phyloP scores from a whole-genome alignment of 35 echinoderm and acorn worm genomes.

The Hemicentrotus pulcherrimus region DNA sequence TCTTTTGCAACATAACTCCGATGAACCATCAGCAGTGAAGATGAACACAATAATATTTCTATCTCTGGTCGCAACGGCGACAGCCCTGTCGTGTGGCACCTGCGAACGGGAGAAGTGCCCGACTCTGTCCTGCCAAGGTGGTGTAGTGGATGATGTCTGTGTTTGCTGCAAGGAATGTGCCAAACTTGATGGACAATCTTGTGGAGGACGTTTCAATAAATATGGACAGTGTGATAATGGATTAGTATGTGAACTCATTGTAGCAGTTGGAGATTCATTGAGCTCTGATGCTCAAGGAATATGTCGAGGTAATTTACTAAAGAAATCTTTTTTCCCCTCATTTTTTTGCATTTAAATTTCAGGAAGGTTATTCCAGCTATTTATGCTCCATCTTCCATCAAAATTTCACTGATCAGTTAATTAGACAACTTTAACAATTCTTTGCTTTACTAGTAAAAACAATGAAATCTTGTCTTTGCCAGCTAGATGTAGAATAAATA shows the following conservation, averaged over 20 bases:
- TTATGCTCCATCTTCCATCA: too few species aligned
- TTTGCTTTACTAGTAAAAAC: too few species aligned
- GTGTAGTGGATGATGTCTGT: constrained; percentile 64
- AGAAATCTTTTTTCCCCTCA: too few species aligned
- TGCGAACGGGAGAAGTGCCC: constrained; percentile 61
- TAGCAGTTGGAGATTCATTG: constrained; percentile 52
- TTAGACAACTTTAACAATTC: too few species aligned
- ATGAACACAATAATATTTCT: constrained; percentile 25
- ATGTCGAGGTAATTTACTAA: constrained; percentile 45
- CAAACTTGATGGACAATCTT: constrained; percentile 71
- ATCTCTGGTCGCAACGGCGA: background rate
- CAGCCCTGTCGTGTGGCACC: constrained; percentile 59
- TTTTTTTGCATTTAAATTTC: too few species aligned
- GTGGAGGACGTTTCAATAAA: constrained; percentile 67
- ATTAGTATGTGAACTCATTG: constrained; percentile 61
- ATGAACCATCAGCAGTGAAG: background rate
- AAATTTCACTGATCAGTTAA: too few species aligned
- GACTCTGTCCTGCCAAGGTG: constrained; percentile 59
- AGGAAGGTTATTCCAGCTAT: too few species aligned
- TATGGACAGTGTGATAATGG: constrained; percentile 71
- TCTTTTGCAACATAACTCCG: background rate
- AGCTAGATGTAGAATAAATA: too few species aligned
- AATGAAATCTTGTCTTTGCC: too few species aligned
- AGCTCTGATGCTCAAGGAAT: constrained; percentile 30
- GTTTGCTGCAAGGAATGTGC: constrained; percentile 83